Base-by-base conservation (phyloP, 2,797 vertebrate genomes). In the Botia almorhae region DNA sequence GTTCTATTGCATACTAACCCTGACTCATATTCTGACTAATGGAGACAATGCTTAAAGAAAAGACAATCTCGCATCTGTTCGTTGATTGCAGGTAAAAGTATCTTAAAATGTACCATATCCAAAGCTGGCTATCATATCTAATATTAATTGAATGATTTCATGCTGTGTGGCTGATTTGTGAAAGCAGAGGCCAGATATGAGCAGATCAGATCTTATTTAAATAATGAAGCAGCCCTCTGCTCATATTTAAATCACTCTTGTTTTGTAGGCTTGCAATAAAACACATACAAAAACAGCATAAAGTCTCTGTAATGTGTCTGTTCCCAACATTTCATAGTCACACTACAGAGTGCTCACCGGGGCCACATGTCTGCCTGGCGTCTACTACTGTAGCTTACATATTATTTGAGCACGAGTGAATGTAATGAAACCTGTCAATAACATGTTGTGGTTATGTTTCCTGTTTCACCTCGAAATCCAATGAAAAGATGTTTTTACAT, bases 231-330 rank as follows among this genome's bases (percentile, higher is more conserved):
- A 50, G 39, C 39, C 39, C 1, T 43, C 43, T 51, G 60, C 43
- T 64, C 17, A 48, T 88, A 83, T 91, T 83, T 82, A 81, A 87
- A 90, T 88, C 81, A 87, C 85, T 90, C 83, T 89, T 89, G 76
- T 92, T 93, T 92, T 90, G 84, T 84, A 85, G 87, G 69, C 75
- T 91, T 93, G 92, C 91, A 94, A 89, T 88, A 87, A 89, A 89
- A 82, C 36, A 56, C 63, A 76, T 65, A 68, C 56, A 87, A 72
- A 89, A 76, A 84, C 68, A 74, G 10, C 26, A 51, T 12, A 69
- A 13, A n/a, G 29, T 29, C 43, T 55, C 23, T 48, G 60, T 29
- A 26, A 2, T 13, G 1, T 26, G 2, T 13, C 10, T 76, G 67
- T 75, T 2, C 36, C 29, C 21, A 7, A 16, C 14, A 16, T 7